Evolutionary conservation across 2,797 vertebrate species (phyloP).

Genomic region (Sandelia bainsii): DNA sequence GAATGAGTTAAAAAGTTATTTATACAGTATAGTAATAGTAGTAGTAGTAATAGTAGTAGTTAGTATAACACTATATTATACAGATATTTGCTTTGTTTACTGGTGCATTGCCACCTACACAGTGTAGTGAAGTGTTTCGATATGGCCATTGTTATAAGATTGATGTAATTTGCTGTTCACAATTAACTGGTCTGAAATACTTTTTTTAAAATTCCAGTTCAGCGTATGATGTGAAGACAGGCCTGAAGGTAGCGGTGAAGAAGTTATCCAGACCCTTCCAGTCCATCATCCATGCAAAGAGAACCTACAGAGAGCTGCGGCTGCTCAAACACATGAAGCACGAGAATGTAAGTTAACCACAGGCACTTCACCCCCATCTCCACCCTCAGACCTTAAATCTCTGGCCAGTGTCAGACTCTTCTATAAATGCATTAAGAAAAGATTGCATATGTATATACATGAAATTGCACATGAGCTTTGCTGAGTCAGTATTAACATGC

Average conservation of each 20-base stretch:
- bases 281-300: conserved; percentile 98
- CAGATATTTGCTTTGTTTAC: conserved; percentile 56
- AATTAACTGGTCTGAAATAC: not conserved
- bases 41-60: too few relatives aligned
- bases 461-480: not conserved
- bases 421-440: conserved; percentile 16
- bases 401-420: not conserved
- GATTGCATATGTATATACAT: not conserved
- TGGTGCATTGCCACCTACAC: conserved; percentile 34
- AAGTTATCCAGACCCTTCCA: conserved; percentile 98
- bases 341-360: conserved; percentile 92
- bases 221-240: conserved; percentile 87
- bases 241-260: conserved; percentile 93
- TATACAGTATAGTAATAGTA: too few relatives aligned
- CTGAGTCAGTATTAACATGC: conserved; percentile 3
- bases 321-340: conserved; percentile 99
- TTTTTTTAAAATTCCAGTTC: conserved; percentile 82
- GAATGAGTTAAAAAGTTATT: not conserved
- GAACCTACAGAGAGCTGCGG: conserved; percentile 96
- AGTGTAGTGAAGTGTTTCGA: conserved; percentile 32
- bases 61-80: conserved; percentile 22
- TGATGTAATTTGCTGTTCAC: not conserved
- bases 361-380: not conserved
- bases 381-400: not conserved
- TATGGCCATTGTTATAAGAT: not conserved